Conservation (phyloP, 2,797 vertebrate species). For the Intellagama lesueurii region DNA sequence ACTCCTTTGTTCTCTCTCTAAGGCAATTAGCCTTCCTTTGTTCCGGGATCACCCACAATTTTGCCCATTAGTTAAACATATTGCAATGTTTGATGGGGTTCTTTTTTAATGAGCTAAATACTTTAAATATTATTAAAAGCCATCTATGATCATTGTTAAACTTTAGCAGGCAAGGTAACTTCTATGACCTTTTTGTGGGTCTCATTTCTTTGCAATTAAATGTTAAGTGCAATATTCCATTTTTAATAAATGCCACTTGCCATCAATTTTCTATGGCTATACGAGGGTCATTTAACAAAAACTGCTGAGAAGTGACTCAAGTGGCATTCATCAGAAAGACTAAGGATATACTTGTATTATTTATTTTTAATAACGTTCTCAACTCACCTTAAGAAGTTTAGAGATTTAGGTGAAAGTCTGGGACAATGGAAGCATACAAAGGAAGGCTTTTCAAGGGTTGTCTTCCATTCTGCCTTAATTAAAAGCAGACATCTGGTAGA, state of each 20-base stretch:
- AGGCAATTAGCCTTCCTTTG: no score
- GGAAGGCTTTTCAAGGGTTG: not conserved
- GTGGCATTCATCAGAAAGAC: not conserved
- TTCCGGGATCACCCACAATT: not conserved
- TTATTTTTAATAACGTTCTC: not conserved
- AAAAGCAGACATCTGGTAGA: not conserved
- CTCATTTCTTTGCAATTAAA: constrained; percentile 9
- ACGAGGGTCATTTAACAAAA: constrained; percentile 19
- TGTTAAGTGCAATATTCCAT: constrained; percentile 27
- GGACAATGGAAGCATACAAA: not conserved
- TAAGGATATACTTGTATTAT: not conserved
- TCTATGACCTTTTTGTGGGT: not conserved
- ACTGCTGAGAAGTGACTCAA: not conserved
- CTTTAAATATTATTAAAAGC: constrained; percentile 18
- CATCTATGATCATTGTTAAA: constrained; percentile 13
- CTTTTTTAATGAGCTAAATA: constrained; percentile 18
- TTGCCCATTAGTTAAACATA: not conserved
- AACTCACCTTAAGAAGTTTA: not conserved
- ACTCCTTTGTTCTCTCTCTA: no score
- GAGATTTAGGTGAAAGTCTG: not conserved
- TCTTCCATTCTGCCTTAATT: not conserved
- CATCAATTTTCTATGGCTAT: not conserved
- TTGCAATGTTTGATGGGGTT: not conserved
- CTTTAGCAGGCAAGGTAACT: constrained; percentile 26
- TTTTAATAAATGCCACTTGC: constrained; percentile 25